These are phyloP conservation scores for Euclidia mi DNA, from an alignment of 2,888 invertebrate genomes.

Conservation along the genomic window DNA sequence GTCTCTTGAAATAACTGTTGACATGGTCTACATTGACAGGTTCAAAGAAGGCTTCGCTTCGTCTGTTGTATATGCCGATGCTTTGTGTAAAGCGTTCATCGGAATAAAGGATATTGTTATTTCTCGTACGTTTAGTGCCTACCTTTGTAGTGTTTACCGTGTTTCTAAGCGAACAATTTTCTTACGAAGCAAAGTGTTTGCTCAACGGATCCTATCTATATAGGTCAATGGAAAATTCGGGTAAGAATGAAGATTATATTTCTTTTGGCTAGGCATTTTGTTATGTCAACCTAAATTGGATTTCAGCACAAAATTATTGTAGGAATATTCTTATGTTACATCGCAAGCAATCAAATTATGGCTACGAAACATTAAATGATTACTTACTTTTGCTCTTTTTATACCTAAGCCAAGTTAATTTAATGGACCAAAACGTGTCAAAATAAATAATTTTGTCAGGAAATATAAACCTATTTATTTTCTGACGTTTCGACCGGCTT, in stretches of 20 bases:
- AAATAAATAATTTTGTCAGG: no score
- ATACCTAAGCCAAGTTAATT: no score
- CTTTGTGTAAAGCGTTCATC: conserved; percentile 46
- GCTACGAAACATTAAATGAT: no score
- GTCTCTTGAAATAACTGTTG: conserved; percentile 61
- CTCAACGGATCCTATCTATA: conserved; percentile 60
- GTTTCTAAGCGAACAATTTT: conserved; percentile 64
- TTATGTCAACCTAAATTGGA: no score
- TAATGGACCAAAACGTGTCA: no score
- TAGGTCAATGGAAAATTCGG: conserved; percentile 63
- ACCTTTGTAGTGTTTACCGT: conserved; percentile 64
- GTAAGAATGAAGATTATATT: conserved; percentile 20
- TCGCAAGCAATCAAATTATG: no score
- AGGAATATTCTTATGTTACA: no score
- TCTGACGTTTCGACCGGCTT: no score
- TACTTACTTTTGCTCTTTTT: no score
- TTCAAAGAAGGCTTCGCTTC: conserved; percentile 56
- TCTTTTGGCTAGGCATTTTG: no score
- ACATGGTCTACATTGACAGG: conserved; percentile 60
- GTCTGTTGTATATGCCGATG: conserved; percentile 19
- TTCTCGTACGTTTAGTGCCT: conserved; percentile 65
- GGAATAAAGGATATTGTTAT: conserved; percentile 70
- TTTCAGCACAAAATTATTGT: no score
- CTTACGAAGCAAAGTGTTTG: conserved; percentile 63
- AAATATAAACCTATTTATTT: no score